phyloP scores from a whole-genome alignment of 2,888 invertebrate genomes.

The Cerceris rybyensis region DNA sequence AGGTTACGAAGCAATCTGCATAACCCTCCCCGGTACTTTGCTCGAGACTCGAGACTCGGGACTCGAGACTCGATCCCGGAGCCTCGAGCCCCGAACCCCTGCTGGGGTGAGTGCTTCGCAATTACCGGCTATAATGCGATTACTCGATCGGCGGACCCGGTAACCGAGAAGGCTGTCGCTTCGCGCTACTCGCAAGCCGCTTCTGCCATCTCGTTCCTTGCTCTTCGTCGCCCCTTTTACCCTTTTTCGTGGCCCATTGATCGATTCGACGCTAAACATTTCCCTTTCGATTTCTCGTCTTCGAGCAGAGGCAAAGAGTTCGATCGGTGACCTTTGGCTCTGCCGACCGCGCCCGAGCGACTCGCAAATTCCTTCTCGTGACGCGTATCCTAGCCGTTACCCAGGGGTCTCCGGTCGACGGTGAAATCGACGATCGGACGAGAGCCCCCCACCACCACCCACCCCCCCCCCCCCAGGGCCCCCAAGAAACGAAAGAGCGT shows the following conservation, averaged over 20 bases:
- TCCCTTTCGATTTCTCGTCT: neutral
- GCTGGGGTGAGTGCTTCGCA: constrained; percentile 71
- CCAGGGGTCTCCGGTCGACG: no score
- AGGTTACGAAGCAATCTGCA: constrained; percentile 82
- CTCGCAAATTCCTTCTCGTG: no score
- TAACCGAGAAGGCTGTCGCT: constrained; percentile 73
- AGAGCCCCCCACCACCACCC: no score
- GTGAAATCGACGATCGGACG: no score
- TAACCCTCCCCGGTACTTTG: constrained; percentile 77
- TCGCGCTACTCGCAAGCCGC: constrained; percentile 32
- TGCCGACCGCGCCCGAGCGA: neutral
- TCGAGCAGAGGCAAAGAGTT: neutral
- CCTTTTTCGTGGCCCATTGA: neutral
- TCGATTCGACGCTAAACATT: neutral
- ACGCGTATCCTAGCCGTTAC: no score
- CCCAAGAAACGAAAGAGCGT: no score
- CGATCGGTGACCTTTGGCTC: neutral
- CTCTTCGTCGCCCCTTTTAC: neutral
- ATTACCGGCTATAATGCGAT: constrained; percentile 78
- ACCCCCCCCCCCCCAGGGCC: no score
- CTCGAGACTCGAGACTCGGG: constrained; percentile 65
- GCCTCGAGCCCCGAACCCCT: constrained; percentile 55
- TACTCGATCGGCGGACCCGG: constrained; percentile 76
- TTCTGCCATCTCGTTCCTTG: neutral
- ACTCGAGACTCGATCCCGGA: no score